A percentile compares a stretch with the other conserved stretches of the same genome.
These are phyloP conservation scores for Pollachius pollachius DNA, from an alignment of 2,113 vertebrate species.

Conservation along the genomic window DNA sequence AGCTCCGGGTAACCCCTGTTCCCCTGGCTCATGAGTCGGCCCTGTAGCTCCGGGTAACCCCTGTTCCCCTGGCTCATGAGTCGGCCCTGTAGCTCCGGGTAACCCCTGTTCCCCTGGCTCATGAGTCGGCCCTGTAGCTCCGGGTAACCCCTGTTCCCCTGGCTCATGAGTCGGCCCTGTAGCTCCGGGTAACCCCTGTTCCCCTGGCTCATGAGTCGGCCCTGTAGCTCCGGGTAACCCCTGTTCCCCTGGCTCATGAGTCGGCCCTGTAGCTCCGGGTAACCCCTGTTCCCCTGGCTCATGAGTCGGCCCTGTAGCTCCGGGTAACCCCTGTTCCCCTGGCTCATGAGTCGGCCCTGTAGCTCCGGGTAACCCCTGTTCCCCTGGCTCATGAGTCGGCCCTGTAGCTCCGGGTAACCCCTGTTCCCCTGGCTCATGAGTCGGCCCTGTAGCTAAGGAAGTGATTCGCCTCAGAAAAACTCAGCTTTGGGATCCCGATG, in stretches of 20 bases:
- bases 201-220: too few relatives aligned
- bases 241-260: neutral
- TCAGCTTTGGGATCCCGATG: too few relatives aligned
- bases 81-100: conserved; percentile 88
- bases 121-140: conserved; percentile 74
- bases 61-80: neutral
- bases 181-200: conserved; percentile 80
- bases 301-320: conserved; percentile 74
- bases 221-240: conserved; percentile 87
- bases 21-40: too few relatives aligned
- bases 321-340: conserved; percentile 69
- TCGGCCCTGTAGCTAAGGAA: too few relatives aligned
- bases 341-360: conserved; percentile 42
- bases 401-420: conserved; percentile 87
- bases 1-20: conserved; percentile 80
- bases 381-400: too few relatives aligned
- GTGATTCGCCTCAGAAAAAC: too few relatives aligned
- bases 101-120: neutral
- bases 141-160: conserved; percentile 69
- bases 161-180: conserved; percentile 42
- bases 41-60: conserved; percentile 87
- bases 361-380: conserved; percentile 80
- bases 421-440: neutral
- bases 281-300: neutral
- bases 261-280: conserved; percentile 88